Base-by-base conservation (phyloP, 2,797 vertebrate genomes). In the Cryptoblepharus egeriae region DNA sequence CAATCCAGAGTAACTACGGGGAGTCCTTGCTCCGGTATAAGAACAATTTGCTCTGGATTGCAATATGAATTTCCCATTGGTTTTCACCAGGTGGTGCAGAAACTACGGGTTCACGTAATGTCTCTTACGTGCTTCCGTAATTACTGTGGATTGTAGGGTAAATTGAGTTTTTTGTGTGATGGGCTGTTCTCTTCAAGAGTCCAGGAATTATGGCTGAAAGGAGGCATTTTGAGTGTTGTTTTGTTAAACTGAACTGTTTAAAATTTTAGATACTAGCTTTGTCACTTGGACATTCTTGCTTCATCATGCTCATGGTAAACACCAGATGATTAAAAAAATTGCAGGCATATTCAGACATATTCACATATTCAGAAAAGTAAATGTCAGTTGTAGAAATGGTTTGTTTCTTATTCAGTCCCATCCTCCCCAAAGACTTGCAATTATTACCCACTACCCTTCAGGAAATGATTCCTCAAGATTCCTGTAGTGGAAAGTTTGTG, bases 191-290 rank as follows among this genome's bases (percentile, higher is more conserved):
- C 24, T 37, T 45, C 37, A n/a, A 30, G 26, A 70, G 57, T 24
- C 74, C 65, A 77, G 42, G 69, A 82, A 63, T 49, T 39, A 60
- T n/a, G 42, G 74, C 30, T n/a, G 69, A 76, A 70, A 52, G n/a
- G 68, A 42, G 70, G 61, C 11, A n/a, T 69, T 69, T 70, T 70
- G 6, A 52, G 20, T 63, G 76, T 60, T 60, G 37, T 75, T 60
- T 32, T 39, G 1, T 28, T 79, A 55, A 32, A 49, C 55, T 75
- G 30, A 32, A 49, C 64, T 75, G 30, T 35, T 60, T 18, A 37
- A 60, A 61, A 42, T 4, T 52, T 15, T 52, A 52, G 37, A 71
- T 45, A 37, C n/a, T 42, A 30, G 35, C 35, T 81, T 81, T 49
- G 45, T 8, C 6, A 49, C 12, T 52, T 52, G 13, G 45, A 49